phyloP scores from a whole-genome alignment of 1,140 invertebrate species.

The Acromyrmex echinatior region DNA sequence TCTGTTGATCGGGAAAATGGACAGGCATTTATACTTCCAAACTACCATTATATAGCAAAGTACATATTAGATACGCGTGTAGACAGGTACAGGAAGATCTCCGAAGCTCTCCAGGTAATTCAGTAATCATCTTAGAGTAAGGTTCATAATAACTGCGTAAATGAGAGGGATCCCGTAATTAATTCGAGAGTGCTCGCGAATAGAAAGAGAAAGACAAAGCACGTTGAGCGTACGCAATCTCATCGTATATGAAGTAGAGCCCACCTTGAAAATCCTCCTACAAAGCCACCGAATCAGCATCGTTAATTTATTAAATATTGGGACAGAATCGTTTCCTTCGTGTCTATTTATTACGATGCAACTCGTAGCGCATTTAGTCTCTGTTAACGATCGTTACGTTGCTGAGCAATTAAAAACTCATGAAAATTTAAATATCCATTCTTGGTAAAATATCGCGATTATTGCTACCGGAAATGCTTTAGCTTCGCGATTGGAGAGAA shows the following conservation, averaged over 20 bases:
- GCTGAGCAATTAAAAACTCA: constrained; percentile 6
- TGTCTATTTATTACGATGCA: constrained; percentile 7
- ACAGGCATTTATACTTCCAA: not conserved
- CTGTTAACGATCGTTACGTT: constrained; percentile 1
- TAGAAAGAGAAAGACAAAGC: constrained; percentile 12
- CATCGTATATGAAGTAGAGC: constrained; percentile 46
- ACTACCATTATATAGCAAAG: not conserved
- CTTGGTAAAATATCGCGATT: not conserved
- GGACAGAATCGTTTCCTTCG: constrained; percentile 46
- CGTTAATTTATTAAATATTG: constrained; percentile 70
- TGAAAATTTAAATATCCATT: not conserved
- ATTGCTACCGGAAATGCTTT: not conserved
- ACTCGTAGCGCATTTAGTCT: not conserved
- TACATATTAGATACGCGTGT: not conserved
- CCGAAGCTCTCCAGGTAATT: constrained; percentile 60
- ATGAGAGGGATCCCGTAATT: constrained; percentile 72
- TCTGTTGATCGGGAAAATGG: constrained; percentile 25
- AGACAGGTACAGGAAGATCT: not conserved
- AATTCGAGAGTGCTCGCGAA: constrained; percentile 64
- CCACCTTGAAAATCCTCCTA: constrained; percentile 34
- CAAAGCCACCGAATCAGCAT: constrained; percentile 63
- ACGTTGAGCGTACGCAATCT: constrained; percentile 55
- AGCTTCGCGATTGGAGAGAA: not conserved
- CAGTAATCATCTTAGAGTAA: constrained; percentile 69
- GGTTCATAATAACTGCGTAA: constrained; percentile 74